Conservation (phyloP, 2,888 invertebrate genomes). For the Chelonus formosanus region DNA sequence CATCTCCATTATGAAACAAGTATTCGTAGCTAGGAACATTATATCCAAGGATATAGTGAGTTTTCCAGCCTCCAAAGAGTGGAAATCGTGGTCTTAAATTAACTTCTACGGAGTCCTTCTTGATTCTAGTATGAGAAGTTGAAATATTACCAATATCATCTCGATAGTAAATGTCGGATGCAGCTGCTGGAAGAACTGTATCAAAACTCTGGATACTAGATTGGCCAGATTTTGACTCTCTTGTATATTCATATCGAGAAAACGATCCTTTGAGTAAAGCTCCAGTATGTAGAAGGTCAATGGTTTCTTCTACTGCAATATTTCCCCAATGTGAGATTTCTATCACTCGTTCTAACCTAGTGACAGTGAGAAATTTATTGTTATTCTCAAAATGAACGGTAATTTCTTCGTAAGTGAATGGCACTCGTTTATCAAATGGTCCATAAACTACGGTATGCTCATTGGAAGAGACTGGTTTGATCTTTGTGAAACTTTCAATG, state of each 20-base stretch:
- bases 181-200: slow-evolving; percentile 85
- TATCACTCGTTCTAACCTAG: slow-evolving; percentile 83
- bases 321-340: slow-evolving; percentile 99
- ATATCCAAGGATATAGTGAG: slow-evolving; percentile 95
- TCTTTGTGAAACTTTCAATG: slow-evolving; percentile 83
- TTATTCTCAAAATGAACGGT: slow-evolving; percentile 95
- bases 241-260: slow-evolving; percentile 96
- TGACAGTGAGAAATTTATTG: slow-evolving; percentile 94
- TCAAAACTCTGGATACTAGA: slow-evolving; percentile 93
- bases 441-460: slow-evolving; percentile 90
- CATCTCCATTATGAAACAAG: slow-evolving; percentile 80
- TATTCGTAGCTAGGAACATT: slow-evolving; percentile 98
- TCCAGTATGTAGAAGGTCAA: slow-evolving; percentile 92
- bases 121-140: slow-evolving; percentile 89
- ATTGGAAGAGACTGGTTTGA: slow-evolving; percentile 80
- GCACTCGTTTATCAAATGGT: slow-evolving; percentile 79
- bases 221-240: slow-evolving; percentile 86
- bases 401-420: slow-evolving; percentile 73
- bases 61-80: slow-evolving; percentile 98
- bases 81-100: slow-evolving; percentile 97
- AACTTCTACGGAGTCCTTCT: slow-evolving; percentile 92
- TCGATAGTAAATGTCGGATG: slow-evolving; percentile 94
- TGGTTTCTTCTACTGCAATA: slow-evolving; percentile 94
- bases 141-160: slow-evolving; percentile 99
- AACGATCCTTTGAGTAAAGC: slow-evolving; percentile 89